Percentiles rank a stretch among this genome's conserved stretches.
These are phyloP conservation scores for Epizoanthus rinbou DNA, from an alignment of 92 coral and sea anemone species.

Conservation along the genomic window DNA sequence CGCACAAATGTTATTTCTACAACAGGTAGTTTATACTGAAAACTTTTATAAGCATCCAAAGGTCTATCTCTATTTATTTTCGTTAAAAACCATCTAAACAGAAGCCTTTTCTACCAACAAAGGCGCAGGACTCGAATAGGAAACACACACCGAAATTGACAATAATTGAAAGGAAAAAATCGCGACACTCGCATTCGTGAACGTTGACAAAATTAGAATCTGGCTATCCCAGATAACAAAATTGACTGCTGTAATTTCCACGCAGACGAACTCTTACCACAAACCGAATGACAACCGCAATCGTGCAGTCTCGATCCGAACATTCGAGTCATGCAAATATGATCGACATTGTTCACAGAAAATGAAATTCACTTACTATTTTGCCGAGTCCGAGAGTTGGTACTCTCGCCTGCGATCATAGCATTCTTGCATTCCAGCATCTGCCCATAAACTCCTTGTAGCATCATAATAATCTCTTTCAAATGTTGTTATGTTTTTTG, in stretches of 20 bases:
- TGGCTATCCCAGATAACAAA: constrained; percentile 6
- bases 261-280: constrained; percentile 1
- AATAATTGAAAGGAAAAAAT: neutral
- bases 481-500: constrained; percentile 91
- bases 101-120: neutral
- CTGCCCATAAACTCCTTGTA: constrained; percentile 88
- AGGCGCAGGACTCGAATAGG: neutral
- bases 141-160: constrained; percentile 13
- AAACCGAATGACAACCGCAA: constrained; percentile 30
- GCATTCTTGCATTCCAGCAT: constrained; percentile 95
- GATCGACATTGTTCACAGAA: constrained; percentile 24
- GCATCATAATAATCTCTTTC: constrained; percentile 95
- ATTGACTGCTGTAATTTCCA: neutral
- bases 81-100: neutral
- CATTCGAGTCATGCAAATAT: constrained; percentile 32
- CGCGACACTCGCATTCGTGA: neutral
- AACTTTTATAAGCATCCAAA: neutral
- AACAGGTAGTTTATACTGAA: neutral
- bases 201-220: neutral
- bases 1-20: neutral
- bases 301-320: constrained; percentile 22
- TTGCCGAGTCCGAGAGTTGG: constrained; percentile 97
- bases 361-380: constrained; percentile 80
- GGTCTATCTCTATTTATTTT: neutral
- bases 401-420: constrained; percentile 97